These are phyloP conservation scores for Carabus problematicus DNA, from an alignment of 2,888 invertebrate genomes.

Conservation along the genomic window DNA sequence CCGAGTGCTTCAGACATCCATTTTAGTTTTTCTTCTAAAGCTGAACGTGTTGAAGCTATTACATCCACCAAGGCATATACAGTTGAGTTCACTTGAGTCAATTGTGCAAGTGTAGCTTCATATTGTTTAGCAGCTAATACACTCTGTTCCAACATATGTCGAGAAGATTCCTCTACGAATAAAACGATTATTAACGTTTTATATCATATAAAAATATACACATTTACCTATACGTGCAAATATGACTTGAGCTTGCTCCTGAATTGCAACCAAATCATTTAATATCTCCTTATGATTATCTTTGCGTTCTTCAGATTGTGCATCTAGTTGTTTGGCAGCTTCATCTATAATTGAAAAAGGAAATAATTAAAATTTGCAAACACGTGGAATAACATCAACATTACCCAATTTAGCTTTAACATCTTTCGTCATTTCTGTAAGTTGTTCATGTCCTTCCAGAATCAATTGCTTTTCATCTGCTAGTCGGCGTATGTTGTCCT, in stretches of 20 bases:
- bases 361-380: background rate
- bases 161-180: slow-evolving; percentile 54
- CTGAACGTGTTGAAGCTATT: slow-evolving; percentile 53
- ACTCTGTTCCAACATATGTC: slow-evolving; percentile 60
- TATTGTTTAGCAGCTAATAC: slow-evolving; percentile 61
- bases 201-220: background rate
- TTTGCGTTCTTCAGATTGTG: slow-evolving; percentile 61
- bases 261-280: slow-evolving; percentile 63
- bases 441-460: slow-evolving; percentile 64
- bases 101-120: slow-evolving; percentile 60
- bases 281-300: slow-evolving; percentile 64
- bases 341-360: slow-evolving; percentile 54
- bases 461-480: slow-evolving; percentile 68
- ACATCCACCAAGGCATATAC: slow-evolving; percentile 57
- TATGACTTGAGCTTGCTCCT: slow-evolving; percentile 63
- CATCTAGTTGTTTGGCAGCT: slow-evolving; percentile 60
- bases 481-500: slow-evolving; percentile 64
- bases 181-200: slow-evolving; percentile 43
- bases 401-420: slow-evolving; percentile 64
- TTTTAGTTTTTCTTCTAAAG: slow-evolving; percentile 54
- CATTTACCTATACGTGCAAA: slow-evolving; percentile 64
- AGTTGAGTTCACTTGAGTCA: slow-evolving; percentile 63
- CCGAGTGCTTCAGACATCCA: slow-evolving; percentile 56
- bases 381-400: slow-evolving; percentile 5
- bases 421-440: slow-evolving; percentile 63